Evolutionary conservation across 2,888 invertebrate genomes (phyloP), one percentile per base, ranked within the genome.

Genomic region (Terebella lapidaria): DNA sequence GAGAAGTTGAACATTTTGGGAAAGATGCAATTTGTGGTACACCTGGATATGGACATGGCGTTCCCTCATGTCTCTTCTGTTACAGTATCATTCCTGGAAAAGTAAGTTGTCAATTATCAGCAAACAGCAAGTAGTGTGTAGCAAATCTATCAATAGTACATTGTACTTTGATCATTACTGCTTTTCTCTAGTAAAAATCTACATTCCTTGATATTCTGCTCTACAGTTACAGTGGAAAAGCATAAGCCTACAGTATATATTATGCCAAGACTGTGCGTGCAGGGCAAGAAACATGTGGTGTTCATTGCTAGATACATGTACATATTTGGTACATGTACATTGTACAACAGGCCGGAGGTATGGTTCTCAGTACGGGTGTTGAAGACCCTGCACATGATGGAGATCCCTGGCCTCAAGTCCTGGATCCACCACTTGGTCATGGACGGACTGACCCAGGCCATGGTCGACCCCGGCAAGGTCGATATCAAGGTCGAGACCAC

Each of bases 401-500:
- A 84, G 65, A 79, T 84, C 59, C 84, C 84, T 2, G 70, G 84
- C 42, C 75, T 84, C 28, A 84, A 84, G 68, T 81, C 81, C 49
- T 84, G 84, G 84, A 81, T 84, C 59, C 83, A 84, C 67, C 80
- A 81, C 3, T 80, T 84, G 53, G 83, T 84, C 25, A 82, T 83
- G 74, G 84, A 84, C 61, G 83, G 83, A 25, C 68, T 83, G 29
- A 78, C 78, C 25, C 58, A 65, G 29, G 79, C 82, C 64, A 71
- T 83, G 59, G 83, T 83, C 18, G 83, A 83, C 67, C 79, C 79
- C 15, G 75, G 76, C 1, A 74, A 73, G 55, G 65, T 78, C 1
- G 76, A 77, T 57, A 64, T 79, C 51, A 71, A 65, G 20, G 60
- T 75, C 18, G 69, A 60, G 20, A 45, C 61, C 5, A 56, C 58